Evolutionary conservation across 2,888 invertebrate genomes (phyloP), one percentile per base, ranked within the genome.

Genomic region (Amphipyra berbera): DNA sequence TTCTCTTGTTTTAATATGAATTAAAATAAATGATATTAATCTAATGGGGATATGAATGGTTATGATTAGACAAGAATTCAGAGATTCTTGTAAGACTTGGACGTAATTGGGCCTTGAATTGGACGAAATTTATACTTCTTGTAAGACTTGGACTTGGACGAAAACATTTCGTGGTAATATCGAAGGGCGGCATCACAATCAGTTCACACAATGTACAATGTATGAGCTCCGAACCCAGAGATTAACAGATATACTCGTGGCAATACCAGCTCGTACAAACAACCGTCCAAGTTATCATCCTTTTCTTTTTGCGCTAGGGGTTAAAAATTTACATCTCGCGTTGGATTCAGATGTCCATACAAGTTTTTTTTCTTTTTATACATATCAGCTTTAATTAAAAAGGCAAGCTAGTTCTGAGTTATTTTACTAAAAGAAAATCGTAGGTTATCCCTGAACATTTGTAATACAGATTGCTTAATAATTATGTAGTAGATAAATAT

Each of bases 241-340:
- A 57, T 70, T 61, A 47, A 61, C 46, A 61, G 68, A 68, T 61
- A 67, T 47, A 68, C 46, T 47, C 37, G 46, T 61, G 12, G 52
- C 44, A 47, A 54, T 55, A 54, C 62, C 37, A 27, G 13, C 42
- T 58, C 44, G 40, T 54, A 73, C 57, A 55, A 73, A 73, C 62
- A 41, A 68, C 42, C 33, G 50, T 62, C 70, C 40, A 44, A 58
- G 15, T 10, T 56, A 57, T 40, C 48, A 49, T 68, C 38, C 37
- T 68, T 54, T 61, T 70, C 44, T 15, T 68, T 70, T 71, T 71
- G 42, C 42, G 10, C 33, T 68, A 55, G 61, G 46, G 57, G 62
- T 68, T 55, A 58, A 68, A 70, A 55, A 73, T 54, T 54, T 70
- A 67, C 73, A 61, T 57, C 47, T 55, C 44, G 53, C 21, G 33